Conservation (phyloP, 2,797 vertebrate genomes). For the Menidia menidia region DNA sequence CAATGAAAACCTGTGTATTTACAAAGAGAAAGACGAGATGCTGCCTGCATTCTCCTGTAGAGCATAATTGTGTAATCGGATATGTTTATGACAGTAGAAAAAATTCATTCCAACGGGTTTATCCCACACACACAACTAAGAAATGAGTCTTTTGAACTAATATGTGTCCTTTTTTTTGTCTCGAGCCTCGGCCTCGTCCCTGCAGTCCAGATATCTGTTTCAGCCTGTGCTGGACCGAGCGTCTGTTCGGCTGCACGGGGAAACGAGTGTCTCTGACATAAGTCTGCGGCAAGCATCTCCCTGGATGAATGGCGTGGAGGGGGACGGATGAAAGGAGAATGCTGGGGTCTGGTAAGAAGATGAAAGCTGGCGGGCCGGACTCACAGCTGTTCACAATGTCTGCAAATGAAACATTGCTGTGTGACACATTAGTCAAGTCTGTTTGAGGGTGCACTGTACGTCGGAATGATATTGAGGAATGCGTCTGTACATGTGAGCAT, state of each 20-base stretch:
- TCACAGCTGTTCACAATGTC: conserved; percentile 12
- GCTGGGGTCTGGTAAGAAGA: conserved; percentile 27
- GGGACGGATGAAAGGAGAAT: conserved; percentile 46
- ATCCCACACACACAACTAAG: conserved; percentile 22
- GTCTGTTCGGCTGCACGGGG: conserved; percentile 37
- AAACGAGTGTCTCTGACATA: conserved; percentile 64
- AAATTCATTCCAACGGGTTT: conserved; percentile 26
- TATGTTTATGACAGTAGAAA: conserved; percentile 18
- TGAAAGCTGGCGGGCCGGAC: conserved; percentile 39
- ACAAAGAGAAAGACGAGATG: conserved; percentile 26
- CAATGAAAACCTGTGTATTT: conserved; percentile 24
- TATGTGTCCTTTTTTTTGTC: conserved; percentile 5
- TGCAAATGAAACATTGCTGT: conserved; percentile 18
- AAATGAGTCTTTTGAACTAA: conserved; percentile 27
- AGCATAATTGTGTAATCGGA: conserved; percentile 29
- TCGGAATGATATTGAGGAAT: conserved; percentile 25
- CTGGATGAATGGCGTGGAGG: conserved; percentile 21
- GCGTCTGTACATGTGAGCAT: conserved; percentile 26
- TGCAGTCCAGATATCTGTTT: conserved; percentile 53
- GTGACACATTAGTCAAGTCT: conserved; percentile 16
- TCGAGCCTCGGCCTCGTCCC: conserved; percentile 37
- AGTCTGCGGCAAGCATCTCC: conserved; percentile 63
- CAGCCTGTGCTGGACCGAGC: conserved; percentile 33
- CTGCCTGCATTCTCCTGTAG: conserved; percentile 2
- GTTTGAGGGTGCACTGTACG: not conserved